phyloP scores from a whole-genome alignment of 2,888 invertebrate genomes.

The Mamestra brassicae region DNA sequence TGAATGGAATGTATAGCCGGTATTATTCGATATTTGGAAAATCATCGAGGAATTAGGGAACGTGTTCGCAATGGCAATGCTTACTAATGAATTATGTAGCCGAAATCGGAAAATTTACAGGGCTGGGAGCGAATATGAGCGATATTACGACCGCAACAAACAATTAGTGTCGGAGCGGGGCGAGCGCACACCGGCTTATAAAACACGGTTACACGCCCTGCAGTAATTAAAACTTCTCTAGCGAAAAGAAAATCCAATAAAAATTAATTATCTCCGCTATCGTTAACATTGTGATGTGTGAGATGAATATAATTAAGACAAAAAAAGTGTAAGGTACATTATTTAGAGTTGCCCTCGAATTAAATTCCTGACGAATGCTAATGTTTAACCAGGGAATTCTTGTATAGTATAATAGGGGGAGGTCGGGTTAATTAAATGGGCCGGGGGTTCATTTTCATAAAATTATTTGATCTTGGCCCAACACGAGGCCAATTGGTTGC shows the following conservation, averaged over 20 bases:
- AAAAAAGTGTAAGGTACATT: constrained; percentile 82
- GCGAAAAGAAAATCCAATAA: constrained; percentile 86
- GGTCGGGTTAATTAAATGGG: constrained; percentile 89
- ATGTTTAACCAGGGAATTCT: constrained; percentile 90
- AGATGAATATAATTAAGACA: constrained; percentile 78
- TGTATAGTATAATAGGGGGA: constrained; percentile 87
- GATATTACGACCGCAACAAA: constrained; percentile 83
- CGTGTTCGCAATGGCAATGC: constrained; percentile 67
- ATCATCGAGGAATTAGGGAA: constrained; percentile 56
- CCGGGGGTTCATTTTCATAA: constrained; percentile 88
- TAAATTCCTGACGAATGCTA: constrained; percentile 88
- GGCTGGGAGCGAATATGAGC: constrained; percentile 75
- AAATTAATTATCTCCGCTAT: constrained; percentile 82
- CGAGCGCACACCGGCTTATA: constrained; percentile 71
- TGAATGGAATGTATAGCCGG: constrained; percentile 51
- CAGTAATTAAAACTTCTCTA: constrained; percentile 86
- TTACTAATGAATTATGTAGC: constrained; percentile 76
- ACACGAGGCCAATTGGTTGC: constrained; percentile 80
- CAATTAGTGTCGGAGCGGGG: constrained; percentile 78
- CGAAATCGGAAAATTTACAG: constrained; percentile 76
- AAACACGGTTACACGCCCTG: constrained; percentile 75
- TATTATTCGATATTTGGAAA: constrained; percentile 59
- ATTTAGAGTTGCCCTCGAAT: constrained; percentile 84
- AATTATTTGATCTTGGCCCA: constrained; percentile 88
- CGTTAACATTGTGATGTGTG: constrained; percentile 79